These are phyloP conservation scores for Enteromius afrohamiltoni DNA, from an alignment of 2,797 vertebrate species.

Conservation along the genomic window DNA sequence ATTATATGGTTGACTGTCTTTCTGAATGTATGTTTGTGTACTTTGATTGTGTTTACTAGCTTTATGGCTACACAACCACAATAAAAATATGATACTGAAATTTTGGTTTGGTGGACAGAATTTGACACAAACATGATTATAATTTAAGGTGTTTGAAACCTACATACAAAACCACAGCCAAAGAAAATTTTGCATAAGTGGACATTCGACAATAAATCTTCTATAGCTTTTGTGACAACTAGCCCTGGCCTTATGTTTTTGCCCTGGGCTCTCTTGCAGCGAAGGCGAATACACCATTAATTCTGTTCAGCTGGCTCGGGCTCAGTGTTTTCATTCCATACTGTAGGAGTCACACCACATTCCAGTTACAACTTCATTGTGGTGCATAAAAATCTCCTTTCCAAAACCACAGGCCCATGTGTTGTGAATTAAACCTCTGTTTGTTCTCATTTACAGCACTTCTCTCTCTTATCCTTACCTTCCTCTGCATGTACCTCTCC, in stretches of 20 bases:
- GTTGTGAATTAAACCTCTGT: constrained; percentile 76
- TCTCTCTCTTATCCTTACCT: constrained; percentile 52
- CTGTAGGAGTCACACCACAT: constrained; percentile 73
- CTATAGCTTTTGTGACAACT: not conserved
- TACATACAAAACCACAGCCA: not conserved
- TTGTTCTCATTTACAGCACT: constrained; percentile 77
- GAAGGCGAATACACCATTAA: constrained; percentile 54
- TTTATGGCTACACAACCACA: not conserved
- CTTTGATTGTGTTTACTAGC: not conserved
- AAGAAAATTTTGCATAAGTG: not conserved
- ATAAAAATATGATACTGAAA: not conserved
- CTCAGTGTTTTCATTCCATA: constrained; percentile 75
- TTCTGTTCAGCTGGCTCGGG: constrained; percentile 68
- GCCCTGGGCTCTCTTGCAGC: not conserved
- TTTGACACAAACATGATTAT: not conserved
- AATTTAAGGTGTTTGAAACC: not conserved
- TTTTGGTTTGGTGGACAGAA: not conserved
- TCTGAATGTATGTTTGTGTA: not conserved
- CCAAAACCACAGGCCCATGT: constrained; percentile 75
- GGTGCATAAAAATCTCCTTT: constrained; percentile 71
- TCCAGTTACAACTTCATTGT: constrained; percentile 76
- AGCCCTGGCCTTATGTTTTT: constrained; percentile 39
- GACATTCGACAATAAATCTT: not conserved
- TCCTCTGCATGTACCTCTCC: constrained; percentile 19
- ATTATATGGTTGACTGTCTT: not conserved